phyloP scores from a whole-genome alignment of 2,797 vertebrate species.

The Rhinella marina region DNA sequence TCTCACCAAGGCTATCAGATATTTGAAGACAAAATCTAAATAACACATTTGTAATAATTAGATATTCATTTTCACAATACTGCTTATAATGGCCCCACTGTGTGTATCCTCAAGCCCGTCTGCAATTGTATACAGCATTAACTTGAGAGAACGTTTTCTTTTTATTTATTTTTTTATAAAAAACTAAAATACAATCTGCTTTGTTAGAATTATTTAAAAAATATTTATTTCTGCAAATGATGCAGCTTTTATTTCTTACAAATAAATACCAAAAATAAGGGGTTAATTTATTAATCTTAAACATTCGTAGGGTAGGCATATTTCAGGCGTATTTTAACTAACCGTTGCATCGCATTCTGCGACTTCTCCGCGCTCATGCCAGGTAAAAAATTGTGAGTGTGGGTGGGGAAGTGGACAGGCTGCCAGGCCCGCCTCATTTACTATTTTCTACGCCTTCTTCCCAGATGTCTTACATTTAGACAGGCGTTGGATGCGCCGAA shows the following conservation, averaged over 20 bases:
- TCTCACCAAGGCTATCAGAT: neutral
- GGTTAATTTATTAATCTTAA: no score
- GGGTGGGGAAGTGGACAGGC: no score
- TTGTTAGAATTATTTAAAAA: neutral
- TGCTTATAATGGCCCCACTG: neutral
- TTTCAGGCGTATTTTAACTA: no score
- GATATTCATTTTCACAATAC: neutral
- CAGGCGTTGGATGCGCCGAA: no score
- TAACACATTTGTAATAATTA: neutral
- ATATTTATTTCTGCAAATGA: neutral
- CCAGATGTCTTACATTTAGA: no score
- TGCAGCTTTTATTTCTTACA: neutral
- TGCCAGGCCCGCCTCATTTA: no score
- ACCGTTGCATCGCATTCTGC: no score
- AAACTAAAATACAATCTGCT: neutral
- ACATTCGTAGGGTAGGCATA: no score
- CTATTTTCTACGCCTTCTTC: no score
- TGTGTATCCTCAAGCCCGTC: neutral
- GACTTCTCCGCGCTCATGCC: no score
- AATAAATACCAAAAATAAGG: neutral
- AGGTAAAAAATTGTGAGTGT: no score
- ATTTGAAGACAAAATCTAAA: conserved; percentile 6
- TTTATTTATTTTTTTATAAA: neutral
- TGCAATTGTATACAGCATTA: neutral
- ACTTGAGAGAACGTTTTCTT: neutral